These are phyloP conservation scores for Rotaria macrura DNA, from an alignment of 2,888 invertebrate species.

Conservation along the genomic window DNA sequence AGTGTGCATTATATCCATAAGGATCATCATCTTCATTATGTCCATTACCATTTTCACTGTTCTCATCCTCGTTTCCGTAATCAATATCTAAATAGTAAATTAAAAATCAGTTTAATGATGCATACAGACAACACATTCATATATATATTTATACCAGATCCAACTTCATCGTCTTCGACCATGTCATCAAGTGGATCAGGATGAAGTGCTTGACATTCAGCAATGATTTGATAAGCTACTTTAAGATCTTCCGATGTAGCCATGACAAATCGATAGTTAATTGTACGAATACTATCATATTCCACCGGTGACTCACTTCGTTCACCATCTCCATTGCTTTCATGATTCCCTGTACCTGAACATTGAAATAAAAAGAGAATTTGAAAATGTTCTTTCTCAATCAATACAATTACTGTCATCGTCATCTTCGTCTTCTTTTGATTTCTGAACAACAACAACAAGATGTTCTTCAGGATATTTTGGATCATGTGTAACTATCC, in stretches of 20 bases:
- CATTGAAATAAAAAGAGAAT: not conserved
- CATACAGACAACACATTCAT: no score
- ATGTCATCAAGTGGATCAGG: conserved; percentile 16
- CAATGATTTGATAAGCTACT: not conserved
- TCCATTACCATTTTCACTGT: not conserved
- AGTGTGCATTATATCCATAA: not conserved
- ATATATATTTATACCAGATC: no score
- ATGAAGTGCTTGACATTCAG: conserved; percentile 18
- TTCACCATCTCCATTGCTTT: not conserved
- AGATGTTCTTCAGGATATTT: conserved; percentile 16
- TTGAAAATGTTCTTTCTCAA: not conserved
- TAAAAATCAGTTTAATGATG: not conserved
- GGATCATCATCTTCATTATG: not conserved
- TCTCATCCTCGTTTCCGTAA: conserved; percentile 3
- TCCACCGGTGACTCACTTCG: not conserved
- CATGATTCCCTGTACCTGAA: not conserved
- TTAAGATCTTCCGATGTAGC: not conserved
- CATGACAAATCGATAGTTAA: conserved; percentile 9
- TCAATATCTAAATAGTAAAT: not conserved
- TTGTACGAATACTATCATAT: conserved; percentile 1
- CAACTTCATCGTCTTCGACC: conserved; percentile 18
- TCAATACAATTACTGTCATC: not conserved
- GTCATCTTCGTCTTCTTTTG: not conserved
- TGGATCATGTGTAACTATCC: conserved; percentile 13
- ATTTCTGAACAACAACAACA: not conserved